Base-by-base conservation (phyloP, 2,888 invertebrate species). In the Coecobrya sp. region DNA sequence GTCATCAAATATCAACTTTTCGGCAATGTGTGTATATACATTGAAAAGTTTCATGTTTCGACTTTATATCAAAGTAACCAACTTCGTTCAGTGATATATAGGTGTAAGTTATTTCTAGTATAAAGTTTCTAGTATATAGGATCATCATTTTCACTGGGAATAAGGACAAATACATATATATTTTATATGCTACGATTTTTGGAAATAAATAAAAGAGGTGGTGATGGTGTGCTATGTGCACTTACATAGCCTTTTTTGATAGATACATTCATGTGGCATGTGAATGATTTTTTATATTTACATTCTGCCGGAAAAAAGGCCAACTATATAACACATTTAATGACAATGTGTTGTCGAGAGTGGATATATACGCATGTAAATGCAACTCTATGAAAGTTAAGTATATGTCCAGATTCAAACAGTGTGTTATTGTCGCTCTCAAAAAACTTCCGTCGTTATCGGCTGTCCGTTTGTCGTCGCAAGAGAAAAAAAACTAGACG, bases 381-480 rank as follows among this genome's bases (percentile, higher is more conserved):
- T n/a, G 16, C 4, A 65, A 65, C n/a, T 36, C n/a, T 73, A 73
- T 42, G 7, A 73, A 73, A 73, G 73, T 45, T 73, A 73, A 73
- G 27, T 68, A 76, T 52, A 52, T 70, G 36, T 36, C 70, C 49
- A 76, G 76, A n/a, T 52, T 76, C 25, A 49, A 76, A 76, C n/a
- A 52, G 52, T 25, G 42, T 73, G 76, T 25, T 76, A 76, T 76
- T 76, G 76, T 76, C 52, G 76, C 76, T 76, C 76, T 76, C 76
- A 11, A 76, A 76, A 76, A 76, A 76, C 76, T 76, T 76, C 76
- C 76, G 76, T 76, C 76, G 49, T 76, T 76, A 25, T 76, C 49
- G 76, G 76, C 19, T 49, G 76, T 52, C 76, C 76, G 22, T 52
- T 76, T 76, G 76, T 76, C 73, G 76, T 76, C 73, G 45, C 76